Base-by-base conservation (phyloP, 2,888 invertebrate species). In the Magallana nippona region DNA sequence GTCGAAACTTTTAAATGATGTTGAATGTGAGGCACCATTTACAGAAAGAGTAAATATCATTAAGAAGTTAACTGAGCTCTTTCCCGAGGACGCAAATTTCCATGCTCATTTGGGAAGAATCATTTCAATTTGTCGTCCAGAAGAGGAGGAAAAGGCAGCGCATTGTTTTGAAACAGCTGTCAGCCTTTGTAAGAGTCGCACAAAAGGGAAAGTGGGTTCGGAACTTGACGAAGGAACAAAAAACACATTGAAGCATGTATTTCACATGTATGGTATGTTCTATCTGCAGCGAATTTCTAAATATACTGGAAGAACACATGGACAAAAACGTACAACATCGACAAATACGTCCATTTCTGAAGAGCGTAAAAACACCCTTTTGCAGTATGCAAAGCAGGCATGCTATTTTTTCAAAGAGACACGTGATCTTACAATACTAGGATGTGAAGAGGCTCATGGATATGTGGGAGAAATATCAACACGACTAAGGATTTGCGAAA, bases 181-280 rank as follows among this genome's bases (percentile, higher is more conserved):
- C 2, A 77, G 79, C 8, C 78, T 88, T 8, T 87, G 89, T 78
- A 27, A 83, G 2, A 78, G 82, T 17, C 62, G 62, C 22, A 83
- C 55, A 10, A 27, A 82, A 22, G 85, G 85, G 1, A 22, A 56
- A 17, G 5, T 2, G 0, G 13, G 62, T 13, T 85, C 86, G 2
- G 85, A 88, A 77, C 85, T 88, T 57, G 85, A 86, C 5, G 88
- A 88, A 22, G 58, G 82, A 10, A 63, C 80, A 81, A 88, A 82
- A 57, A 82, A 82, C 2, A 87, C 89, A 10, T 32, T 90, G 78
- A 88, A 86, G 83, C 88, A 89, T 82, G 86, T 90, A 13, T 88
- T 87, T 81, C 90, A 90, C 57, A 90, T 90, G 90, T 89, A 86
- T 84, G 90, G 89, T 11, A 88, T 88, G 81, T 84, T 89, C 19